Evolutionary conservation across 2,888 invertebrate species (phyloP).

Genomic region (Brachyptera risi): DNA sequence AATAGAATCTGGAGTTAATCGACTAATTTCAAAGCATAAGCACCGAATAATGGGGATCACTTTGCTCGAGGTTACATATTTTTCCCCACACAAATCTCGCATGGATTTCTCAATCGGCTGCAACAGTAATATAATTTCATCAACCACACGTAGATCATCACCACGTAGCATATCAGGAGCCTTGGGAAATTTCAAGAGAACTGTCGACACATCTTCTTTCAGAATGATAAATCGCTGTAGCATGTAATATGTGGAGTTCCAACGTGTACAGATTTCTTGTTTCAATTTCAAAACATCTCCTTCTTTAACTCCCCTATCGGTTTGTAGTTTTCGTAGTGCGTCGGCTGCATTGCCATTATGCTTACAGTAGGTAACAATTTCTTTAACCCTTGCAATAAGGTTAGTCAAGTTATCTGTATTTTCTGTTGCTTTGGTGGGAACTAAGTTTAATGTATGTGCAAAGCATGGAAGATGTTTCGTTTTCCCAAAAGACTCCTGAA

Average conservation of each 20-base stretch:
- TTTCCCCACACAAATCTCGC: slow-evolving; percentile 33
- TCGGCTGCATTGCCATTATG: slow-evolving; percentile 32
- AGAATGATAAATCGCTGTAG: slow-evolving; percentile 26
- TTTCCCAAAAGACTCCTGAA: slow-evolving; percentile 31
- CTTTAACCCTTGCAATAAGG: slow-evolving; percentile 32
- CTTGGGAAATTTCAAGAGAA: slow-evolving; percentile 29
- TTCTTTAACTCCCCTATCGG: slow-evolving; percentile 29
- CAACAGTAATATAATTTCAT: slow-evolving; percentile 30
- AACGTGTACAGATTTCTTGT: slow-evolving; percentile 1
- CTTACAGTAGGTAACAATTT: slow-evolving; percentile 35
- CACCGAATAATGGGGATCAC: slow-evolving; percentile 32
- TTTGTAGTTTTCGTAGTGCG: slow-evolving; percentile 25
- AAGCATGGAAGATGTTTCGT: slow-evolving; percentile 33
- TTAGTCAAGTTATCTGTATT: slow-evolving; percentile 25
- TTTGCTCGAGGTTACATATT: slow-evolving; percentile 31
- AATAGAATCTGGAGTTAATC: not conserved
- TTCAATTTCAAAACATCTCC: slow-evolving; percentile 24
- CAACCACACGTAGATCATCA: slow-evolving; percentile 30
- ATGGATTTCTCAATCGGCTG: slow-evolving; percentile 33
- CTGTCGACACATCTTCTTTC: slow-evolving; percentile 17
- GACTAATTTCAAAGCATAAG: slow-evolving; percentile 8
- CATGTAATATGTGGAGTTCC: slow-evolving; percentile 25
- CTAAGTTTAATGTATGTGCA: slow-evolving; percentile 35
- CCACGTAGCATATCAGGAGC: slow-evolving; percentile 31
- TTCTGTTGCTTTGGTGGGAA: slow-evolving; percentile 30